These are phyloP conservation scores for Urophycis tenuis DNA, from an alignment of 2,797 vertebrate species.

Conservation along the genomic window DNA sequence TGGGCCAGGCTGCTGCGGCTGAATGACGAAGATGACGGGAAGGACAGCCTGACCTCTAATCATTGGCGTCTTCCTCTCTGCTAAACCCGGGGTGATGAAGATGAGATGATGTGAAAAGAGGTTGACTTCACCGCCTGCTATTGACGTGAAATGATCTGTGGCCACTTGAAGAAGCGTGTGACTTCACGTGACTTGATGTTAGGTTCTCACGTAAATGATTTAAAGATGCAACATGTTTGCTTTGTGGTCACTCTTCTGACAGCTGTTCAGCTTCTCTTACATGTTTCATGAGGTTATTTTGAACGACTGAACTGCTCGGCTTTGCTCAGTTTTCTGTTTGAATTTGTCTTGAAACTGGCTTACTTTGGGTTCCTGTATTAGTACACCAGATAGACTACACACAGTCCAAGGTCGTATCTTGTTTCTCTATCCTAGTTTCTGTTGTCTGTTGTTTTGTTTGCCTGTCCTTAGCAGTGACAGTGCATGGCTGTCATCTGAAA, in stretches of 20 bases:
- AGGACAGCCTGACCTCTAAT: background rate
- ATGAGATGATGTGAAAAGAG: background rate
- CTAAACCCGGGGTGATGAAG: no score
- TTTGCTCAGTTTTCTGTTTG: background rate
- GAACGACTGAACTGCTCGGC: background rate
- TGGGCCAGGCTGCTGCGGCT: background rate
- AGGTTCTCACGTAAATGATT: no score
- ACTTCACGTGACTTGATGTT: no score
- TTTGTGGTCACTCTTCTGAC: background rate
- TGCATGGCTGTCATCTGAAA: constrained; percentile 30
- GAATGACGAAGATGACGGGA: background rate
- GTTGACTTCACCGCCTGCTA: background rate
- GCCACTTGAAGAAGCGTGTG: background rate
- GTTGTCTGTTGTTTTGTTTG: constrained; percentile 5
- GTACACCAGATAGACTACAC: constrained; percentile 8
- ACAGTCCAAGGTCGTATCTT: background rate
- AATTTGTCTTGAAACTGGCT: constrained; percentile 12
- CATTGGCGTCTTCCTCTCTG: background rate
- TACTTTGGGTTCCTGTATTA: constrained; percentile 4
- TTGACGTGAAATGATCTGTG: background rate
- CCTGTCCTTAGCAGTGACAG: constrained; percentile 15
- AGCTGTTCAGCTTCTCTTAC: background rate
- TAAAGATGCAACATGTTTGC: background rate
- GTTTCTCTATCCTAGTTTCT: background rate
- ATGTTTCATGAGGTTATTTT: background rate